phyloP scores from a whole-genome alignment of 2,113 vertebrate genomes.

The Perognathus longimembris region DNA sequence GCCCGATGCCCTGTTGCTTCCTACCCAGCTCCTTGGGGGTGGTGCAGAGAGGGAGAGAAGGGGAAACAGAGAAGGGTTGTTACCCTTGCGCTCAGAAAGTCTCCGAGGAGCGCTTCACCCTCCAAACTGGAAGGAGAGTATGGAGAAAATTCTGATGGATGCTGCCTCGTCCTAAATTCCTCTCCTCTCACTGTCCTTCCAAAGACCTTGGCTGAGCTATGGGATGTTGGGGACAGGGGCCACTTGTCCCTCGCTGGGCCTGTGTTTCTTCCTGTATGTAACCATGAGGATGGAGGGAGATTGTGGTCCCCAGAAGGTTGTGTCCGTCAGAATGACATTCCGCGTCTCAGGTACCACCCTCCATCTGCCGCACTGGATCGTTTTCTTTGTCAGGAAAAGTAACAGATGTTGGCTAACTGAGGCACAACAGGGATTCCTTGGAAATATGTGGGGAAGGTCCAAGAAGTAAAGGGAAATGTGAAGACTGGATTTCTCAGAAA shows the following conservation, averaged over 20 bases:
- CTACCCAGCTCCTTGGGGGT: constrained; percentile 59
- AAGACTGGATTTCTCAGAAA: background rate
- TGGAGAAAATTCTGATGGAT: background rate
- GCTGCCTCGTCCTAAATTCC: background rate
- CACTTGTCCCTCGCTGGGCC: background rate
- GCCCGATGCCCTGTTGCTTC: constrained; percentile 49
- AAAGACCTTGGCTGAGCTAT: background rate
- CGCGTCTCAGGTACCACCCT: background rate
- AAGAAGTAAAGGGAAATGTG: background rate
- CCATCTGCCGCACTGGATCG: background rate
- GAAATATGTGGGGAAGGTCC: background rate
- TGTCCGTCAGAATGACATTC: background rate
- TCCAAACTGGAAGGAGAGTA: constrained; percentile 13
- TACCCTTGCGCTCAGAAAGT: constrained; percentile 43
- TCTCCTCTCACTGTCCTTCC: constrained; percentile 19
- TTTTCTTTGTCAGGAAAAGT: background rate
- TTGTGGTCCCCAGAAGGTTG: background rate
- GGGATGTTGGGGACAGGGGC: background rate
- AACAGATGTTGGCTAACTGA: background rate
- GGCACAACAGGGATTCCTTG: background rate
- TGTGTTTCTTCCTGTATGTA: background rate
- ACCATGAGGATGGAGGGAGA: background rate
- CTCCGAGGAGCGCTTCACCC: constrained; percentile 58
- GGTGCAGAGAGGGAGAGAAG: background rate
- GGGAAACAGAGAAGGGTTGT: constrained; percentile 38